These are phyloP conservation scores for Lasius fuliginosus DNA, from an alignment of 2,888 invertebrate species.

Conservation along the genomic window DNA sequence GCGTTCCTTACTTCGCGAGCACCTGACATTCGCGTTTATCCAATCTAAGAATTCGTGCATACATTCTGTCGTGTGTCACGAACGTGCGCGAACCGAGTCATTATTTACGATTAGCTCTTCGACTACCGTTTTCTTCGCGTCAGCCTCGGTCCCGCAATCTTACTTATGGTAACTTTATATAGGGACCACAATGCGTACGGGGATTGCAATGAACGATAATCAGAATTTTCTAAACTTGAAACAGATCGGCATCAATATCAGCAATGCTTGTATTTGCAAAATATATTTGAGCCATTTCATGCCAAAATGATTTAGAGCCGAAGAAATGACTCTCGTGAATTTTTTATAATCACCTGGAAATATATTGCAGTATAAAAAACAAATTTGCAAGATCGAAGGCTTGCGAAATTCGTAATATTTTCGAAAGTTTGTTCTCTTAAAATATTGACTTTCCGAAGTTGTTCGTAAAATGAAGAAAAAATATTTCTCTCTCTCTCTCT, in stretches of 20 bases:
- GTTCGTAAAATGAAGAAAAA: neutral
- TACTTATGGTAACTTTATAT: neutral
- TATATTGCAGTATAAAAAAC: neutral
- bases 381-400: too few species aligned
- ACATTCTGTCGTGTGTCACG: constrained; percentile 55
- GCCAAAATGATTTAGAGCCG: neutral
- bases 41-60: constrained; percentile 56
- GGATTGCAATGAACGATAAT: neutral
- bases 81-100: constrained; percentile 43
- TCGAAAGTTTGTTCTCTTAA: neutral
- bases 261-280: neutral
- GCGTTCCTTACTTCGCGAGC: constrained; percentile 31
- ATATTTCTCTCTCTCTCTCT: neutral
- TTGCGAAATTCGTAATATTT: neutral
- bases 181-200: constrained; percentile 24
- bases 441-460: neutral
- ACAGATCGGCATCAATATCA: neutral
- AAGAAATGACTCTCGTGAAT: neutral
- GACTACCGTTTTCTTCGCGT: constrained; percentile 49
- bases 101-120: constrained; percentile 60
- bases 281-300: neutral
- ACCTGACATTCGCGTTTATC: constrained; percentile 56
- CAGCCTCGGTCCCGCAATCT: constrained; percentile 28
- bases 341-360: neutral
- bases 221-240: constrained; percentile 14